These are phyloP conservation scores for Cacatua alba DNA, from an alignment of 2,113 vertebrate species.

Conservation along the genomic window DNA sequence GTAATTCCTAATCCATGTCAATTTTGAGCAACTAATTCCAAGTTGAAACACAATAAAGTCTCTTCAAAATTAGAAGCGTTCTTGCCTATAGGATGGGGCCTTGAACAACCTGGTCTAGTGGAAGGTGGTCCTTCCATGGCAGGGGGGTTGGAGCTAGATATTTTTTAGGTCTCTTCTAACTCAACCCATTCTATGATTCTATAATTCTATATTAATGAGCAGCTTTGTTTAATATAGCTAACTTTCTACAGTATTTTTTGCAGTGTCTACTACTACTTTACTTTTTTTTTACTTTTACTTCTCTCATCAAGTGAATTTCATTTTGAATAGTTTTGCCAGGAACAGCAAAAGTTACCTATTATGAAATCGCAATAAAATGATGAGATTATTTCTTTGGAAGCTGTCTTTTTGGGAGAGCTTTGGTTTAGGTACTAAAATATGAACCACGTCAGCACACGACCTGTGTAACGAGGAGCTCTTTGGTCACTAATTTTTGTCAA, in stretches of 20 bases:
- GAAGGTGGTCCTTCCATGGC: background rate
- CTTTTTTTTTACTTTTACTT: background rate
- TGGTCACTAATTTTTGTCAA: background rate
- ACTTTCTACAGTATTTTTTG: background rate
- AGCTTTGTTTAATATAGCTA: background rate
- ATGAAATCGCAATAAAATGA: background rate
- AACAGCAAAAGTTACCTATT: background rate
- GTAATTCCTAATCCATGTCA: conserved; percentile 55
- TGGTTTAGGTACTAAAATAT: background rate
- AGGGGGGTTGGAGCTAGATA: background rate
- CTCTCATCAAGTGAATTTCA: background rate
- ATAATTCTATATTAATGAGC: background rate
- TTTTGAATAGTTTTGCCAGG: background rate
- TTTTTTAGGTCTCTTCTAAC: background rate
- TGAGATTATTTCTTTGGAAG: background rate
- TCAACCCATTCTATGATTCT: background rate
- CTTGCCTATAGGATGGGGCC: background rate
- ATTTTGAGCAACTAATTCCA: background rate
- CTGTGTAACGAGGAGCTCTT: background rate
- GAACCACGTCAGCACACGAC: rapidly evolving
- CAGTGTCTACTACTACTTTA: background rate
- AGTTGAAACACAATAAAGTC: background rate
- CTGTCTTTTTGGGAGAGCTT: background rate
- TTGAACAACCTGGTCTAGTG: background rate
- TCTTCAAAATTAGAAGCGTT: background rate